phyloP scores from a whole-genome alignment of 2,888 invertebrate species.

The Pristionchus entomophagus region DNA sequence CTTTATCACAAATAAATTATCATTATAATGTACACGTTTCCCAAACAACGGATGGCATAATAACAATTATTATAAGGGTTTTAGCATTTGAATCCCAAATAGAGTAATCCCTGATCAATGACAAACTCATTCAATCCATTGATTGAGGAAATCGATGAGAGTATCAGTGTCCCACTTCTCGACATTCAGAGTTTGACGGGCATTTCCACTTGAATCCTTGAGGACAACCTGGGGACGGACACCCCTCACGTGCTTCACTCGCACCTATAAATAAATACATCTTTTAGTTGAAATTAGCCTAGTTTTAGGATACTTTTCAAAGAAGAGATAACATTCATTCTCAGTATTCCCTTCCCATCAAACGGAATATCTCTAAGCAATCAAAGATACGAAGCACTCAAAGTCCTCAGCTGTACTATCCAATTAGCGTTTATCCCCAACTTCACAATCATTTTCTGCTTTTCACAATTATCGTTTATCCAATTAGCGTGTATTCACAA shows the following conservation, averaged over 20 bases:
- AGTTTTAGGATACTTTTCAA: too few species aligned
- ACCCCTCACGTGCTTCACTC: conserved; percentile 87
- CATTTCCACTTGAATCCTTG: conserved; percentile 81
- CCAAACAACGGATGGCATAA: conserved; percentile 24
- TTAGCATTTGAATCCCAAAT: conserved; percentile 11
- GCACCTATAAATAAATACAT: conserved; percentile 80
- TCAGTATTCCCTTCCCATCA: too few species aligned
- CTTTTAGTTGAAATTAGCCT: too few species aligned
- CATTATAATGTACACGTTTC: conserved; percentile 31
- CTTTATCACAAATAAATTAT: conserved; percentile 8
- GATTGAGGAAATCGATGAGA: conserved; percentile 93
- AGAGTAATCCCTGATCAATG: conserved; percentile 35
- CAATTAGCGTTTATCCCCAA: background rate
- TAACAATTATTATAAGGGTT: conserved; percentile 12
- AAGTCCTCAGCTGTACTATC: background rate
- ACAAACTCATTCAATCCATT: conserved; percentile 82
- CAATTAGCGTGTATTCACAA: too few species aligned
- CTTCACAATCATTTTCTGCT: background rate
- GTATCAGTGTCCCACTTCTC: conserved; percentile 99
- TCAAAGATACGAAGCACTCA: too few species aligned
- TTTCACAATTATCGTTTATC: too few species aligned
- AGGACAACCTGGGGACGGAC: conserved; percentile 94
- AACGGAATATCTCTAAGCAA: too few species aligned
- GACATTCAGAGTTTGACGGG: conserved; percentile 85
- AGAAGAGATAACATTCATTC: too few species aligned